Percentiles rank a stretch among this genome's conserved stretches.
Evolutionary conservation across 2,888 invertebrate species (phyloP).

Genomic region (Mythimna impura): DNA sequence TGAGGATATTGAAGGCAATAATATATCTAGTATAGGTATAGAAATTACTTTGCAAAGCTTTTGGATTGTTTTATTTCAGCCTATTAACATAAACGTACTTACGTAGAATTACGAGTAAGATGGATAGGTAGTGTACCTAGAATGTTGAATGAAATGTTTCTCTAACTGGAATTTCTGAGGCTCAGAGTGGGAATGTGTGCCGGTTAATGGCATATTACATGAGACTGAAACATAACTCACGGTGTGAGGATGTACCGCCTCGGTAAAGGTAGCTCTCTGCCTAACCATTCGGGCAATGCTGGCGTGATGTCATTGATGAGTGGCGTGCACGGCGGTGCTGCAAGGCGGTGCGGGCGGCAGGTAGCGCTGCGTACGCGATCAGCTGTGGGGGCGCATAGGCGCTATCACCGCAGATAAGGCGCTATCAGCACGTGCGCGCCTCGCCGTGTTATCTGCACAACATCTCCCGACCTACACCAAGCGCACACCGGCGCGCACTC

Average conservation of each 20-base stretch:
- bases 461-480: conserved; percentile 76
- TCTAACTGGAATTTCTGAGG: neutral
- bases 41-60: neutral
- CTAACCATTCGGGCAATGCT: neutral
- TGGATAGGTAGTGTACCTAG: neutral
- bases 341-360: neutral
- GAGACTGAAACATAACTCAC: neutral
- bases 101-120: neutral
- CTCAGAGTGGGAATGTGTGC: neutral
- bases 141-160: neutral
- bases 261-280: neutral
- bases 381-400: conserved; percentile 60
- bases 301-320: neutral
- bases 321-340: neutral
- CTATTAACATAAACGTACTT: neutral
- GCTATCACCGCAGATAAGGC: conserved; percentile 67
- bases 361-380: conserved; percentile 59
- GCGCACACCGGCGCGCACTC: conserved; percentile 16
- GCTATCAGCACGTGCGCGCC: conserved; percentile 72
- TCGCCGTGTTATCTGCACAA: conserved; percentile 64
- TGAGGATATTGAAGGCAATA: neutral
- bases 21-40: neutral
- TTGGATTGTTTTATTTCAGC: neutral
- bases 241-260: too few species aligned
- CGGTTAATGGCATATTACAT: neutral